Conservation (phyloP, 2,113 vertebrate species). For the Leuciscus idus region DNA sequence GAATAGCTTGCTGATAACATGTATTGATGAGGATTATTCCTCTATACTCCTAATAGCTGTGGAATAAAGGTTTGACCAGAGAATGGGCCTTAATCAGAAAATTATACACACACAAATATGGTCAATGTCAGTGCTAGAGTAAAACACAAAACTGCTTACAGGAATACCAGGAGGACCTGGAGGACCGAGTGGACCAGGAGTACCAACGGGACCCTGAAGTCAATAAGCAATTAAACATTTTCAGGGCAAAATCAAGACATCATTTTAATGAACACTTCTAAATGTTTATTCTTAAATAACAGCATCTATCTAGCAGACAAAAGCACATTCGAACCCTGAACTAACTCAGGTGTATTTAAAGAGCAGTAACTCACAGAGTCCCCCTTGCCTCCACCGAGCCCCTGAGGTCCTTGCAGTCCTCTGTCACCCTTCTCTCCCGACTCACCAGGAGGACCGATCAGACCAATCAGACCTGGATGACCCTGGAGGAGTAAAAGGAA, state of each 20-base stretch:
- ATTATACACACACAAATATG: too few species aligned
- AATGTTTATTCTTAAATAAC: neutral
- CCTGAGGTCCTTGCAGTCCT: conserved; percentile 92
- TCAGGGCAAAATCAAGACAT: neutral
- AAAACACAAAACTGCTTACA: conserved; percentile 75
- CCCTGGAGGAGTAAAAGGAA: conserved; percentile 75
- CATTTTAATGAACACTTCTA: neutral
- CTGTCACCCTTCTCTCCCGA: conserved; percentile 95
- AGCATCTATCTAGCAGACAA: neutral
- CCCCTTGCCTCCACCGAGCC: conserved; percentile 87
- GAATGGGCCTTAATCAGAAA: too few species aligned
- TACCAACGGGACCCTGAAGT: conserved; percentile 83
- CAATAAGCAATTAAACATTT: conserved; percentile 1
- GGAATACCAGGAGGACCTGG: conserved; percentile 94
- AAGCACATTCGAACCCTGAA: neutral
- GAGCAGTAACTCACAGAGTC: conserved; percentile 80
- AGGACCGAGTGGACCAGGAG: conserved; percentile 88
- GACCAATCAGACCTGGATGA: conserved; percentile 95
- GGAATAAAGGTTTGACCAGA: neutral
- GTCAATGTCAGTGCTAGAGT: neutral
- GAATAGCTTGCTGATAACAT: neutral
- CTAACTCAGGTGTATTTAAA: neutral
- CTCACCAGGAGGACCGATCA: conserved; percentile 96
- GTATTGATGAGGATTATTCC: neutral
- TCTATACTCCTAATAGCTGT: neutral